phyloP scores from a whole-genome alignment of 2,888 invertebrate genomes.

The Isoperla grammatica region DNA sequence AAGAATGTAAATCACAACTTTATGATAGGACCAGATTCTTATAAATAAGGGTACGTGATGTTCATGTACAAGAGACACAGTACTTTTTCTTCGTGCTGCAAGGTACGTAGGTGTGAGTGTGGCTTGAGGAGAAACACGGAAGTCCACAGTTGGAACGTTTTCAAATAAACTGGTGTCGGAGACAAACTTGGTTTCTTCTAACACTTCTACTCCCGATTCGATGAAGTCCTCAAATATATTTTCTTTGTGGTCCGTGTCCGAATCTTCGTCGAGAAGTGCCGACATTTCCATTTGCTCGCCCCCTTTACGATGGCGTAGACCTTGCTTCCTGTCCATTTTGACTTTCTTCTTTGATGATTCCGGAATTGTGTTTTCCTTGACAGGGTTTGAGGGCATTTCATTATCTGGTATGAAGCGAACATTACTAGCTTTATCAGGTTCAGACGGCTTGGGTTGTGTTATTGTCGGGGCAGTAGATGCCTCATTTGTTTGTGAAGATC shows the following conservation, averaged over 20 bases:
- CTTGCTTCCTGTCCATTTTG: background rate
- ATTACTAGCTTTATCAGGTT: background rate
- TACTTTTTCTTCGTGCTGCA: background rate
- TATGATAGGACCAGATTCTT: too few species aligned
- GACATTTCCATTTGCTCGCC: too few species aligned
- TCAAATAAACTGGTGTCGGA: background rate
- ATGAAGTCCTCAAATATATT: constrained; percentile 42
- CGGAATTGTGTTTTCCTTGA: background rate
- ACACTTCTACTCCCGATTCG: constrained; percentile 50
- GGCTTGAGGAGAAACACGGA: constrained; percentile 12
- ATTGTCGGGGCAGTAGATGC: constrained; percentile 16
- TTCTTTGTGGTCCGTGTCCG: too few species aligned
- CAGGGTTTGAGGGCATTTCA: background rate
- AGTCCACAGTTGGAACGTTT: constrained; percentile 22
- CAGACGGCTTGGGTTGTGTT: background rate
- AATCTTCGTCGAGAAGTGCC: too few species aligned
- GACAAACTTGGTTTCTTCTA: constrained; percentile 43
- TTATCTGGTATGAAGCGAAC: background rate
- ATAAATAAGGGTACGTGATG: too few species aligned
- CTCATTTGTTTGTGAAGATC: background rate
- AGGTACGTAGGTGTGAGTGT: background rate
- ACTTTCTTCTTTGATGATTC: background rate
- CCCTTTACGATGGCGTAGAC: too few species aligned
- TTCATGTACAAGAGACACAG: background rate
- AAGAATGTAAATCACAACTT: too few species aligned